phyloP scores from a whole-genome alignment of 2,888 invertebrate species.

The Xestia rhomboidea region DNA sequence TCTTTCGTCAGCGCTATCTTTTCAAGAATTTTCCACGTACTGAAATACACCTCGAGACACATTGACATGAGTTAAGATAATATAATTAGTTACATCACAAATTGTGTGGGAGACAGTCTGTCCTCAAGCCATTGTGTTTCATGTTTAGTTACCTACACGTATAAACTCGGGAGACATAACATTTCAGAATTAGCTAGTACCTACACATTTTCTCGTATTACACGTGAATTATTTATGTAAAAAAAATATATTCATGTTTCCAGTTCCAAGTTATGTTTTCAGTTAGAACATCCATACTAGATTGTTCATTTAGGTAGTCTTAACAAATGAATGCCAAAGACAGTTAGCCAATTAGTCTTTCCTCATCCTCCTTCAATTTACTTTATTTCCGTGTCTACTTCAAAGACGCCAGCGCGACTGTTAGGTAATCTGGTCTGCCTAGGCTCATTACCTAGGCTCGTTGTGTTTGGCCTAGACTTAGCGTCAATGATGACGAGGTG shows the following conservation, averaged over 20 bases:
- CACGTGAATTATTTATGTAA: neutral
- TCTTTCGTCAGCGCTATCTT: neutral
- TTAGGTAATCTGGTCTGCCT: conserved; percentile 11
- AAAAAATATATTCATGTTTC: neutral
- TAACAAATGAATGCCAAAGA: neutral
- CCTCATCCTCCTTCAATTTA: neutral
- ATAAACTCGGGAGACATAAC: neutral
- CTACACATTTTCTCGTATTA: neutral
- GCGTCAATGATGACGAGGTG: conserved; percentile 4
- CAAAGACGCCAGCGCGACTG: conserved; percentile 18
- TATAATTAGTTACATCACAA: conserved; percentile 9
- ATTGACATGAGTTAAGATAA: conserved; percentile 11
- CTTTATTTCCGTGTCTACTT: conserved; percentile 12
- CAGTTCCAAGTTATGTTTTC: neutral
- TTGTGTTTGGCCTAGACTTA: conserved; percentile 12
- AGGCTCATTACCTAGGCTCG: conserved; percentile 12
- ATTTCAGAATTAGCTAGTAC: neutral
- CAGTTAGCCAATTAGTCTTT: conserved; percentile 4
- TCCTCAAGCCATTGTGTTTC: neutral
- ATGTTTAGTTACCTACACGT: neutral
- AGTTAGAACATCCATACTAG: neutral
- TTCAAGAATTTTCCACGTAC: neutral
- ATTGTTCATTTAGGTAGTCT: neutral
- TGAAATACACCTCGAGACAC: neutral
- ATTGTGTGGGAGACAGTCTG: conserved; percentile 1